Conservation (phyloP, 1,140 invertebrate genomes). For the Zaprionus taronus region DNA sequence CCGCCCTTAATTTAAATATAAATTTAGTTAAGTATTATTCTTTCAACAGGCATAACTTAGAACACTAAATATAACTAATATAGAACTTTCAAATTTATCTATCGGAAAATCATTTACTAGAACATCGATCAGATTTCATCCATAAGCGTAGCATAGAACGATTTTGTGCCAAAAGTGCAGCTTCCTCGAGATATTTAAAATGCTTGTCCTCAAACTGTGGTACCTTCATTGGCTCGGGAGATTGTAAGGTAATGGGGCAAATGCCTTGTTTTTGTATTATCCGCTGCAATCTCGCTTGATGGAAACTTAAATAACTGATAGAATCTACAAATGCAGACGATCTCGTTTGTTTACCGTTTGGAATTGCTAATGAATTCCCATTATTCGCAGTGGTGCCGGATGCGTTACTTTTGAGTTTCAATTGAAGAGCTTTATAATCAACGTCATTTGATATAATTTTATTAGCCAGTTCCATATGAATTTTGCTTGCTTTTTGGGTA, state of each 20-base stretch:
- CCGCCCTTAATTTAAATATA: constrained; percentile 34
- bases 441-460: constrained; percentile 19
- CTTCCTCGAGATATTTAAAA: constrained; percentile 53
- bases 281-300: constrained; percentile 44
- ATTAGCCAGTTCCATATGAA: background rate
- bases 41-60: constrained; percentile 41
- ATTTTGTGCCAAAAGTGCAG: constrained; percentile 58
- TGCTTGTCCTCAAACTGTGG: constrained; percentile 45
- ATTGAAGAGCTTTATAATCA: constrained; percentile 34
- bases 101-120: constrained; percentile 40
- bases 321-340: constrained; percentile 25
- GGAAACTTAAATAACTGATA: constrained; percentile 46
- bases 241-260: constrained; percentile 39
- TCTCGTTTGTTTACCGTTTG: background rate
- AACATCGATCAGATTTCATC: constrained; percentile 54
- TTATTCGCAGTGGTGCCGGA: constrained; percentile 24
- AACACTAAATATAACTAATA: constrained; percentile 48
- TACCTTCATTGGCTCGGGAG: constrained; percentile 29
- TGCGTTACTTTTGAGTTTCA: constrained; percentile 35
- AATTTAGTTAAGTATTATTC: constrained; percentile 33
- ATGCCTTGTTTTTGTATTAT: constrained; percentile 22
- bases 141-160: constrained; percentile 54
- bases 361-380: constrained; percentile 27
- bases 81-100: constrained; percentile 51
- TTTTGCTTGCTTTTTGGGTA: constrained; percentile 7